Evolutionary conservation across 1,140 invertebrate species (phyloP).

Genomic region (Drosophila pachea): DNA sequence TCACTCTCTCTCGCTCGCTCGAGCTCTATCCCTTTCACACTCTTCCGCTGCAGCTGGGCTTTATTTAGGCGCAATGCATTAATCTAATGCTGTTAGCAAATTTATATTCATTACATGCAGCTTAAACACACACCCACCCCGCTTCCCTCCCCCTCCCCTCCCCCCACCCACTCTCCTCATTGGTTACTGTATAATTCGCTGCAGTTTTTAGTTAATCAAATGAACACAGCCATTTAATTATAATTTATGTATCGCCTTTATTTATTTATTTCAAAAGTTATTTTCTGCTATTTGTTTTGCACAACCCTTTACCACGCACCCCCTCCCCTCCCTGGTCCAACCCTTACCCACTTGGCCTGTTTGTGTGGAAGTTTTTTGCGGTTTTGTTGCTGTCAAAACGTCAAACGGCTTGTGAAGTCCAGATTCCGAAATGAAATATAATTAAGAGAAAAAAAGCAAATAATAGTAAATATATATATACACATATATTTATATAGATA

Average conservation of each 20-base stretch:
- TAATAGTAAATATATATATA: background rate
- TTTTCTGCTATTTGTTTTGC: conserved; percentile 15
- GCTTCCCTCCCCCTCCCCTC: background rate
- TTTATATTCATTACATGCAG: conserved; percentile 65
- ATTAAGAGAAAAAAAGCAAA: background rate
- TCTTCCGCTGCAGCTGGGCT: conserved; percentile 11
- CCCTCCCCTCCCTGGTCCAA: background rate
- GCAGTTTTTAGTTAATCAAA: conserved; percentile 54
- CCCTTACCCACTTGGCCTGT: background rate
- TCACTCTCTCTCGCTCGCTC: background rate
- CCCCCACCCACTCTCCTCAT: background rate
- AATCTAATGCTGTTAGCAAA: conserved; percentile 70
- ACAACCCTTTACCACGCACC: background rate
- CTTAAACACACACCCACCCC: conserved; percentile 4
- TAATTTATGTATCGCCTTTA: conserved; percentile 53
- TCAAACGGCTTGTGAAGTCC: conserved; percentile 41
- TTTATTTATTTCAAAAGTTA: conserved; percentile 49
- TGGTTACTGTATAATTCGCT: conserved; percentile 23
- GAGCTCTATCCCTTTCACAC: background rate
- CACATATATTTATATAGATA: too few species aligned
- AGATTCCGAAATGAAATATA: conserved; percentile 34
- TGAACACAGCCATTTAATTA: conserved; percentile 69
- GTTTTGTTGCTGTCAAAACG: conserved; percentile 52
- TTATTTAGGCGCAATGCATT: conserved; percentile 37
- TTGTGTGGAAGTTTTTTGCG: conserved; percentile 16